Base-by-base conservation (phyloP, 2,797 vertebrate genomes). In the Falco peregrinus region DNA sequence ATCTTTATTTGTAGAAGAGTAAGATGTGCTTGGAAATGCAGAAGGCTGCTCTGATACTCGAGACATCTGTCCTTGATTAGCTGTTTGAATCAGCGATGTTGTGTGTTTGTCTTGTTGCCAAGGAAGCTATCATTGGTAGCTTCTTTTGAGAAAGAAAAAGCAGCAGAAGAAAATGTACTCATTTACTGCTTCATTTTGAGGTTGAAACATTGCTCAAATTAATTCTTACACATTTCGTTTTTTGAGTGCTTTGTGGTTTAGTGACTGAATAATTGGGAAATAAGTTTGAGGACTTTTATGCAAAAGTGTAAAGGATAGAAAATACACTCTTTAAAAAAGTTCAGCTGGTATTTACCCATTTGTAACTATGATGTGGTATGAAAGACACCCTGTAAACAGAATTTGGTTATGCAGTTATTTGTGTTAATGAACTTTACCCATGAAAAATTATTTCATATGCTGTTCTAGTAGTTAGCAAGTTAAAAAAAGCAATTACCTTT, bases 1-100 rank as follows among this genome's bases (percentile, higher is more conserved):
- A 73, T 83, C 96, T 96, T 93, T 93, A 54, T 84, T 86, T 88
- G 39, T 85, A 57, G 67, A 47, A 87, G 90, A 89, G 70, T 45
- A 37, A 84, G 56, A 89, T 1, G 1, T 88, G n/a, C 65, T 88
- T 89, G 77, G 28, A 96, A 95, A 86, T 79, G 20, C 28, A 83
- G 59, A 71, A 94, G 74, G 16, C 45, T 84, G 37, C 53, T 95
- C 79, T 94, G 74, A 54, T 75, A 54, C 53, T 89, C 59, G 75
- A 93, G 80, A 92, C 43, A 67, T 93, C 90, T 94, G 73, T 91
- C 64, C 88, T 96, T 92, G 90, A 88, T 97, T 84, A 96, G 80
- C 70, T 89, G 48, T 70, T 91, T 80, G 86, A 94, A 82, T 83
- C 51, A 37, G 48, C 63, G 67, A 39, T 84, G 59, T 51, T 67